These are phyloP conservation scores for Mormyrus hasselquistii DNA, from an alignment of 2,797 vertebrate species.

Conservation along the genomic window DNA sequence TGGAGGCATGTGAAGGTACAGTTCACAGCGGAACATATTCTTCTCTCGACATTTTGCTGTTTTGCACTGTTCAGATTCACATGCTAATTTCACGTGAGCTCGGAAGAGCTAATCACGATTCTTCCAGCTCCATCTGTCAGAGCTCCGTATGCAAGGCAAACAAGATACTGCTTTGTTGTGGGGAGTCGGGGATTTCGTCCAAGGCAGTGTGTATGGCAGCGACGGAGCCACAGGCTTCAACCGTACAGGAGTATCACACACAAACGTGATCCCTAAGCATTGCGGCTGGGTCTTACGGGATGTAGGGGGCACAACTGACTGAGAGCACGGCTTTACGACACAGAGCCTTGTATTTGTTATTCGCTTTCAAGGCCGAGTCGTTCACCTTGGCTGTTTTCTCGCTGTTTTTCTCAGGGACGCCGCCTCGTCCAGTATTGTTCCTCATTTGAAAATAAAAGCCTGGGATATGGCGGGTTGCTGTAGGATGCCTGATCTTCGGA, in stretches of 20 bases:
- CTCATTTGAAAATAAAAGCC: constrained; percentile 4
- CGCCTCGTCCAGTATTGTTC: not conserved
- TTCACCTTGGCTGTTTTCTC: not conserved
- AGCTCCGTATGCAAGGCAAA: not conserved
- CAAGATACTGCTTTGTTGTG: not conserved
- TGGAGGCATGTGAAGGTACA: not conserved
- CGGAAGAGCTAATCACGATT: not conserved
- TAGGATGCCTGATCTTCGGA: not conserved
- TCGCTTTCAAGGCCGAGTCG: not conserved
- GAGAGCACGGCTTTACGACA: not conserved
- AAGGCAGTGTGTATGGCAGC: not conserved
- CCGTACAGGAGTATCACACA: not conserved
- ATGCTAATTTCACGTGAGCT: not conserved
- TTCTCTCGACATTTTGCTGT: not conserved
- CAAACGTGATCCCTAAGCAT: not conserved
- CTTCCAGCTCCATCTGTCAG: not conserved
- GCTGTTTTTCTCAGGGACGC: not conserved
- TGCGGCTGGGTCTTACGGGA: not conserved
- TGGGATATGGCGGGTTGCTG: not conserved
- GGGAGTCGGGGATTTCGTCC: not conserved
- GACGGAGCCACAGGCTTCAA: not conserved
- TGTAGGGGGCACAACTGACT: not conserved
- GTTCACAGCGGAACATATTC: not conserved
- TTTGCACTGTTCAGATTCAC: not conserved
- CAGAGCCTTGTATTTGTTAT: not conserved